phyloP scores from a whole-genome alignment of 92 coral and sea anemone species.

The Phymanthus crucifer region DNA sequence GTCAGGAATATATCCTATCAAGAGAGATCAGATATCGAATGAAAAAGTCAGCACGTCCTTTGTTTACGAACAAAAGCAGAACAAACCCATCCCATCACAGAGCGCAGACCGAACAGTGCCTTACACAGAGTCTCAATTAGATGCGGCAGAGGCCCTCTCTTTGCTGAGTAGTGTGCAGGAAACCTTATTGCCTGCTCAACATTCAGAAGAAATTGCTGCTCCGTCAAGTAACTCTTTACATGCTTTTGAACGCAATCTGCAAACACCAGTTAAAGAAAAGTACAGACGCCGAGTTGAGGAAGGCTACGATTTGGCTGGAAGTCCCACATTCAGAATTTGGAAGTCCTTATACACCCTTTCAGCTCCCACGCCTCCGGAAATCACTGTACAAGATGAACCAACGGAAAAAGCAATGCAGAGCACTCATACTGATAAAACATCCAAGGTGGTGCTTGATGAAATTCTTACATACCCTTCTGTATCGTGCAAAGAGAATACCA shows the following conservation, averaged over 20 bases:
- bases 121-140: no score
- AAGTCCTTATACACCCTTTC: constrained; percentile 25
- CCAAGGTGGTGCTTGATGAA: no score
- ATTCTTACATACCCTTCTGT: no score
- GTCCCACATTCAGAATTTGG: constrained; percentile 42
- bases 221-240: constrained; percentile 18
- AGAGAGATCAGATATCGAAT: constrained; percentile 29
- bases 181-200: not conserved
- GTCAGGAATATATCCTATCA: constrained; percentile 51
- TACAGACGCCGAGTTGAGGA: constrained; percentile 45
- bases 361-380: no score
- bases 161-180: not conserved
- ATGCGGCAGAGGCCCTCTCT: no score
- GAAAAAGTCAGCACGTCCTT: constrained; percentile 10
- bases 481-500: no score
- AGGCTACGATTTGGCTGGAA: constrained; percentile 47
- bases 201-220: not conserved
- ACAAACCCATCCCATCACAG: not conserved
- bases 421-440: no score
- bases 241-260: constrained; percentile 33
- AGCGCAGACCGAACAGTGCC: not conserved
- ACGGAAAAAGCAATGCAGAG: no score
- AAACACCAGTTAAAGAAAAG: constrained; percentile 25
- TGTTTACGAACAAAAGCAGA: not conserved
- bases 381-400: no score